phyloP scores from a whole-genome alignment of 2,797 vertebrate species.

The Enteromius paludinosus region DNA sequence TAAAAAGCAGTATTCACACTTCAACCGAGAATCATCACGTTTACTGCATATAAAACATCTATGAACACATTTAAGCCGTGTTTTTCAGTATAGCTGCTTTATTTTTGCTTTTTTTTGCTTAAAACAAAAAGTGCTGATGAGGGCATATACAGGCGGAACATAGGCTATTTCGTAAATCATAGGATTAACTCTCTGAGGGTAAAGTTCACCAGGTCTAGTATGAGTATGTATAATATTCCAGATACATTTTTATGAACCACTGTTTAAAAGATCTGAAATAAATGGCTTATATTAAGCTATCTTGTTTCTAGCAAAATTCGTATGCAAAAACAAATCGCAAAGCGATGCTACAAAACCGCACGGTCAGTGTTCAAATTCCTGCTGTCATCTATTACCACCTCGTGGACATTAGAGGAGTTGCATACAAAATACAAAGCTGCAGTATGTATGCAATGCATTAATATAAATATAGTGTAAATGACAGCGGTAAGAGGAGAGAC shows the following conservation, averaged over 20 bases:
- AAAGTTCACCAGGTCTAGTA: slow-evolving; percentile 29
- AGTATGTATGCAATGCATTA: not conserved
- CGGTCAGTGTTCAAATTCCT: not conserved
- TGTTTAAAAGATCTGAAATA: not conserved
- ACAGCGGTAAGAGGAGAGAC: not conserved
- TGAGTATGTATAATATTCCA: not conserved
- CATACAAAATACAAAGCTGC: not conserved
- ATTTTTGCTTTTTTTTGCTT: not conserved
- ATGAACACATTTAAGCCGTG: not conserved
- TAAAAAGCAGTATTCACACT: not conserved
- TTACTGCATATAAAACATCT: not conserved
- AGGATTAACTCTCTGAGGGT: slow-evolving; percentile 13
- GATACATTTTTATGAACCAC: not conserved
- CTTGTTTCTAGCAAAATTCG: not conserved
- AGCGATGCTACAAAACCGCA: not conserved
- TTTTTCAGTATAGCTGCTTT: not conserved
- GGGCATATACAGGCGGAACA: not conserved
- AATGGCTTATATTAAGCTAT: not conserved
- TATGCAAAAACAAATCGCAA: not conserved
- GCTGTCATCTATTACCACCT: not conserved
- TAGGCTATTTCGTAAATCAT: slow-evolving; percentile 24
- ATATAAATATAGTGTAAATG: not conserved
- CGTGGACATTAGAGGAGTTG: not conserved
- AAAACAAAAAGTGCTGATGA: not conserved
- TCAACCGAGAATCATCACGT: not conserved